These are phyloP conservation scores for Ectropis crepuscularia DNA, from an alignment of 2,888 invertebrate genomes.

Conservation along the genomic window DNA sequence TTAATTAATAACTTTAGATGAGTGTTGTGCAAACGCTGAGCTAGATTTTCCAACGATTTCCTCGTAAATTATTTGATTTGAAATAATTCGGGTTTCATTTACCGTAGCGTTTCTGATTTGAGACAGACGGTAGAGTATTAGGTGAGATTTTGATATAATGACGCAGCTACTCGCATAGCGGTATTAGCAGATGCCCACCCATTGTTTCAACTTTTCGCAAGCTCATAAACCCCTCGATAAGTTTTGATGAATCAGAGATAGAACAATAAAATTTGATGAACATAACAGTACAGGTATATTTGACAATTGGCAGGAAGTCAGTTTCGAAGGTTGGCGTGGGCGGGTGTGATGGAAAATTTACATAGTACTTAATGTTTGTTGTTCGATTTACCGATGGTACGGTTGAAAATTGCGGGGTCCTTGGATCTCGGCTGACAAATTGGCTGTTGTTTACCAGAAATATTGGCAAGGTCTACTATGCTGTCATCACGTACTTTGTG, in stretches of 20 bases:
- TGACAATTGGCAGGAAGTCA: slow-evolving; percentile 55
- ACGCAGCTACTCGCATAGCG: slow-evolving; percentile 51
- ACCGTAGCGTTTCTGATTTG: slow-evolving; percentile 13
- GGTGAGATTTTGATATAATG: slow-evolving; percentile 53
- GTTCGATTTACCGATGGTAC: slow-evolving; percentile 37
- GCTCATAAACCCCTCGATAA: slow-evolving; percentile 46
- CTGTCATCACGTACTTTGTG: slow-evolving; percentile 20
- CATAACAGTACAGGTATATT: slow-evolving; percentile 44
- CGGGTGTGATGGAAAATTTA: slow-evolving; percentile 46
- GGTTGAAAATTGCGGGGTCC: slow-evolving; percentile 34
- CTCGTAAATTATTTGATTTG: background rate
- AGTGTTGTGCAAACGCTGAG: no score
- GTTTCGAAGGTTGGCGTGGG: slow-evolving; percentile 57
- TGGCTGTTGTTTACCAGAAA: slow-evolving; percentile 20
- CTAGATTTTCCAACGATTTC: background rate
- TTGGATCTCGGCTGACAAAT: slow-evolving; percentile 22
- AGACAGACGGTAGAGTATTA: slow-evolving; percentile 41
- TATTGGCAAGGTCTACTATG: slow-evolving; percentile 11
- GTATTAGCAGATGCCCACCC: slow-evolving; percentile 47
- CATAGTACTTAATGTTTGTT: slow-evolving; percentile 47
- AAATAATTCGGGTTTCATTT: background rate
- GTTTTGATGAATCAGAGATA: slow-evolving; percentile 38
- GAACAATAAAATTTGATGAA: slow-evolving; percentile 34
- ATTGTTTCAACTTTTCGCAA: slow-evolving; percentile 47
- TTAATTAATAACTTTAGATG: no score